Conservation (phyloP, 2,888 invertebrate genomes). For the Pollenia amentaria region DNA sequence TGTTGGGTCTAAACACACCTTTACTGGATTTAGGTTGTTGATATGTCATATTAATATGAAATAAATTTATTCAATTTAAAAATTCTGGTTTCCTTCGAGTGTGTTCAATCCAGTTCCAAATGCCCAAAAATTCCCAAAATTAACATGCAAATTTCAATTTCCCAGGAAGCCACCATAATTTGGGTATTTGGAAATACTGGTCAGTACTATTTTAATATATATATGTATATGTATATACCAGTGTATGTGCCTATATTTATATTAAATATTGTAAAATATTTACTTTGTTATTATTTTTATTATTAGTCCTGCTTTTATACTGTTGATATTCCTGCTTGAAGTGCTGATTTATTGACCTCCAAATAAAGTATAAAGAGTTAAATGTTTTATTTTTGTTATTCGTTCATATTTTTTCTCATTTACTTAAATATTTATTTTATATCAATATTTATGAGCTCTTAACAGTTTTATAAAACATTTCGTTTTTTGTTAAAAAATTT, state of each 20-base stretch:
- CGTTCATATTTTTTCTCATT: constrained; percentile 40
- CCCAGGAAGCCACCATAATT: too few species aligned
- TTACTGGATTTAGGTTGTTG: too few species aligned
- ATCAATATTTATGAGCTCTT: constrained; percentile 68
- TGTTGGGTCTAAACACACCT: too few species aligned
- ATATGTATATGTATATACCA: neutral
- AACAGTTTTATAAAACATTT: constrained; percentile 53
- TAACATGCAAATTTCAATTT: too few species aligned
- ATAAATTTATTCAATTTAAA: too few species aligned
- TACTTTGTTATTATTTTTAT: constrained; percentile 50
- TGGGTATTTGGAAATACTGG: too few species aligned
- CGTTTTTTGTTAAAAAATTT: constrained; percentile 6
- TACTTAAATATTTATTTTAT: constrained; percentile 65
- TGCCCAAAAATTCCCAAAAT: too few species aligned
- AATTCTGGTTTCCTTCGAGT: too few species aligned
- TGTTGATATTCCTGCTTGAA: constrained; percentile 37
- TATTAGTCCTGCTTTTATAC: constrained; percentile 41
- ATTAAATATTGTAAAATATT: constrained; percentile 33
- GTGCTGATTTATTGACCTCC: constrained; percentile 69
- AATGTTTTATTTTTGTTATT: neutral
- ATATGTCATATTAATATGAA: too few species aligned
- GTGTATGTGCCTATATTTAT: neutral
- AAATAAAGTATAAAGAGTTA: constrained; percentile 43
- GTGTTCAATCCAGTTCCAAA: too few species aligned
- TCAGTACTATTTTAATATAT: neutral